Conservation (phyloP, 2,888 invertebrate genomes). For the Caenorhabditis drosophilae region DNA sequence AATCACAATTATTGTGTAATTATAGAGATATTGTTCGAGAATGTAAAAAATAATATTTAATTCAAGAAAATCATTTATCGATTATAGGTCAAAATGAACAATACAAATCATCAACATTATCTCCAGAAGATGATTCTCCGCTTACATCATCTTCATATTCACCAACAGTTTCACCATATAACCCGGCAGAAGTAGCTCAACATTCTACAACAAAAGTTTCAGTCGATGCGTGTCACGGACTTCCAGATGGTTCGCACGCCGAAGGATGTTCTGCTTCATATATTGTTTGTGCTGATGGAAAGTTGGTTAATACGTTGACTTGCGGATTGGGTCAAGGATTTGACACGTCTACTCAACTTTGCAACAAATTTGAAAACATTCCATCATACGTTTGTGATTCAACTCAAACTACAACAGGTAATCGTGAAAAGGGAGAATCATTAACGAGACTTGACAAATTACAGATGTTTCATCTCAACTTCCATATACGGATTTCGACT, state of each 20-base stretch:
- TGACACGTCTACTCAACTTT: conserved; percentile 16
- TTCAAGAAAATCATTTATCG: too few relatives aligned
- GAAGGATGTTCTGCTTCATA: conserved; percentile 18
- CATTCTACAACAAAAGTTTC: conserved; percentile 4
- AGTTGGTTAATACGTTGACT: conserved; percentile 8
- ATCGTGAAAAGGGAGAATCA: conserved; percentile 12
- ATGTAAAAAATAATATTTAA: too few relatives aligned
- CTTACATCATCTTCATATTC: conserved; percentile 7
- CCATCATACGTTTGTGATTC: conserved; percentile 13
- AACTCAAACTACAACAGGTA: conserved; percentile 16
- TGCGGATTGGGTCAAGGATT: conserved; percentile 26
- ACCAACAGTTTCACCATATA: conserved; percentile 15
- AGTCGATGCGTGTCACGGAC: conserved; percentile 5
- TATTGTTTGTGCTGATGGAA: conserved; percentile 13
- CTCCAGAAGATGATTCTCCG: conserved; percentile 3
- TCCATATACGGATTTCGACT: conserved; percentile 15
- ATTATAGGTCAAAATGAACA: too few relatives aligned
- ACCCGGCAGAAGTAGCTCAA: conserved; percentile 3
- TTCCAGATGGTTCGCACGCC: conserved; percentile 15
- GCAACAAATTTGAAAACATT: conserved; percentile 16
- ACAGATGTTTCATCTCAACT: too few relatives aligned
- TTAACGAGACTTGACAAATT: too few relatives aligned
- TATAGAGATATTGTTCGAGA: conserved; percentile 15
- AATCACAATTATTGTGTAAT: not conserved
- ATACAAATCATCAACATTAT: too few relatives aligned